Base-by-base conservation (phyloP, 2,113 vertebrate genomes). In the Macroglossus sobrinus region DNA sequence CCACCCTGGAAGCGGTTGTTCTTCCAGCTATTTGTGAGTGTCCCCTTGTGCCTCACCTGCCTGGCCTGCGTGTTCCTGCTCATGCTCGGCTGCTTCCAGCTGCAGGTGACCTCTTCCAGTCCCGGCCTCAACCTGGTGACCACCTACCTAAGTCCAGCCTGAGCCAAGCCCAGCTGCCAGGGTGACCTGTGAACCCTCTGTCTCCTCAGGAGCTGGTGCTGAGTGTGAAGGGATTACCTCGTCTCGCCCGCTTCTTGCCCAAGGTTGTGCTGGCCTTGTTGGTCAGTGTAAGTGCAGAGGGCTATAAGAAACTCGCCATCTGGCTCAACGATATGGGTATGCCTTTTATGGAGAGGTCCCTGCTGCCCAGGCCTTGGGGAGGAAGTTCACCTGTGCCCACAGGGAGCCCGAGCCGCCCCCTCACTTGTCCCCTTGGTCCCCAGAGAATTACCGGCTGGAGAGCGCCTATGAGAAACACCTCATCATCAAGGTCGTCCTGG, bases 381-480 rank as follows among this genome's bases (percentile, higher is more conserved):
- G 55, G 66, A 50, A 75, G 71, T 43, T 30, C 43, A 68, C 45
- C 24, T 3, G 2, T 5, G 28, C 47, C 30, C 74, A 12, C 4
- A 3, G 33, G 21, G 7, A 35, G 9, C 38, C 21, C 6, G 21
- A 43, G 68, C 26, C 2, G 3, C 26, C 24, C 33, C n/a, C 88
- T 93, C 14, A 80, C 40, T 2, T 7, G 0, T 53, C 61, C 30
- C 33, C n/a, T 72, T 8, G 71, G 72, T 40, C 86, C 96, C 75
- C 98, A 99, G 99, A 99, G 98, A 99, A 99, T 96, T 99, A 99
- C 97, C 99, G 99, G 98, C 99, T 99, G 98, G 99, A 99, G 99
- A 99, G 99, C 98, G 99, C 99, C 99, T 99, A 99, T 72, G 99
- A 99, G 98, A 99, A 99, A 99, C 99, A 99, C 98, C 99, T 99